Percentiles rank a stretch among this genome's conserved stretches.
Evolutionary conservation across 2,888 invertebrate genomes (phyloP).

Genomic region (Epiblema foenella): DNA sequence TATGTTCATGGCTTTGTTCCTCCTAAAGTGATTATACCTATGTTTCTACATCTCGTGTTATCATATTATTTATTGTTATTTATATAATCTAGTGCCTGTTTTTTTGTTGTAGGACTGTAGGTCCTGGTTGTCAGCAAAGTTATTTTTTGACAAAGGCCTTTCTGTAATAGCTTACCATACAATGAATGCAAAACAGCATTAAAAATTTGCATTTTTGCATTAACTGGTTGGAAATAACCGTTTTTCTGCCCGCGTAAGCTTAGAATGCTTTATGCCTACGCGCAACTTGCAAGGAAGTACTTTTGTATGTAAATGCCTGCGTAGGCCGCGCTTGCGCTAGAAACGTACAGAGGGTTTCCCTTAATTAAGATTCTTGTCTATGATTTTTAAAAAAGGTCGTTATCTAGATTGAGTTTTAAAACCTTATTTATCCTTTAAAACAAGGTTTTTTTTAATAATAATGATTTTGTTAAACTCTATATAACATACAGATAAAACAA

Average conservation of each 20-base stretch:
- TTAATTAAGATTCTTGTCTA: constrained; percentile 41
- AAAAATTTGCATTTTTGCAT: constrained; percentile 33
- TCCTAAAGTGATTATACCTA: background rate
- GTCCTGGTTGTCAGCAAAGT: background rate
- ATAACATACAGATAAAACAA: too few species aligned
- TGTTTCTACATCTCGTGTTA: too few species aligned
- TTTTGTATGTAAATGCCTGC: constrained; percentile 83
- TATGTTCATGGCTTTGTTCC: background rate
- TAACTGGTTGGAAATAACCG: constrained; percentile 29
- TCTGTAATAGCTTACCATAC: background rate
- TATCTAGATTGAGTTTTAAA: constrained; percentile 3
- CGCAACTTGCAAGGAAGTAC: constrained; percentile 72
- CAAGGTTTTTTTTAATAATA: background rate
- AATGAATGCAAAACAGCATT: background rate
- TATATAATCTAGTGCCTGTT: background rate
- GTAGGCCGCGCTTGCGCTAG: constrained; percentile 70
- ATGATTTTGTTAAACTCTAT: too few species aligned
- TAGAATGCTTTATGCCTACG: constrained; percentile 78
- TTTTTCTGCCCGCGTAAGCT: constrained; percentile 40
- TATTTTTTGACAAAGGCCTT: background rate
- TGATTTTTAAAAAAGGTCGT: constrained; percentile 16
- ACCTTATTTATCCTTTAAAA: background rate
- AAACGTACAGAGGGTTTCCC: constrained; percentile 52
- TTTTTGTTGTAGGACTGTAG: background rate
- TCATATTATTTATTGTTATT: background rate